Evolutionary conservation across 1,140 invertebrate species (phyloP), one percentile per base, ranked within the genome.

Genomic region (Olivierus martensii): DNA sequence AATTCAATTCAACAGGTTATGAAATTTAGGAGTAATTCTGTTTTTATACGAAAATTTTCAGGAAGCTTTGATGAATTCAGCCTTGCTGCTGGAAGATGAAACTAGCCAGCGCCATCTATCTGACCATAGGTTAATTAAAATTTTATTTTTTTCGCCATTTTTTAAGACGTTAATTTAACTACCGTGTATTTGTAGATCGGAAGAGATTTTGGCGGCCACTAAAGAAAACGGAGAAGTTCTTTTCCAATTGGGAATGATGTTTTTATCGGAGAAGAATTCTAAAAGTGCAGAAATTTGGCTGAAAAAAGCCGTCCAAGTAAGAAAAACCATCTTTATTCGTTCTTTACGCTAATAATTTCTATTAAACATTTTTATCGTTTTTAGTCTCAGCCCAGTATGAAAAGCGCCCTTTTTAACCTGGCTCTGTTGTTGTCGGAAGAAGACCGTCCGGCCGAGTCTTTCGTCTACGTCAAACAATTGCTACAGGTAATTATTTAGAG

Each of bases 221-320:
- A 51, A 55, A 49, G 52, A 46, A 35, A 51, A 41, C 0, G 87
- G 91, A 64, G 74, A 86, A 50, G 84, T 90, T 2, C 84, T 87
- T 66, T 96, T 95, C 66, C 93, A 94, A 72, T 73, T 94, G 39
- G 90, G 87, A 52, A 93, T 95, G 88, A 71, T 96, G 41, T 85
- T 87, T n/a, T 93, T 94, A 87, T 91, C 95, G 65, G 87, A 92
- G 64, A 79, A 82, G 22, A 84, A 92, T 65, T 83, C 80, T 28
- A 77, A 79, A 18, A 81, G 81, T 59, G 90, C 91, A 0, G 65
- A 69, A 50, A 59, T 52, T 44, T 66, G 66, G 57, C 69, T 72
- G 50, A 63, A 65, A 15, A 65, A 66, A 57, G 64, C 67, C 34
- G 59, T 71, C 17, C 55, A 70, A 63, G 69, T 71, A 58, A 46